Evolutionary conservation across 2,797 vertebrate genomes (phyloP).

Genomic region (Eptatretus atami): DNA sequence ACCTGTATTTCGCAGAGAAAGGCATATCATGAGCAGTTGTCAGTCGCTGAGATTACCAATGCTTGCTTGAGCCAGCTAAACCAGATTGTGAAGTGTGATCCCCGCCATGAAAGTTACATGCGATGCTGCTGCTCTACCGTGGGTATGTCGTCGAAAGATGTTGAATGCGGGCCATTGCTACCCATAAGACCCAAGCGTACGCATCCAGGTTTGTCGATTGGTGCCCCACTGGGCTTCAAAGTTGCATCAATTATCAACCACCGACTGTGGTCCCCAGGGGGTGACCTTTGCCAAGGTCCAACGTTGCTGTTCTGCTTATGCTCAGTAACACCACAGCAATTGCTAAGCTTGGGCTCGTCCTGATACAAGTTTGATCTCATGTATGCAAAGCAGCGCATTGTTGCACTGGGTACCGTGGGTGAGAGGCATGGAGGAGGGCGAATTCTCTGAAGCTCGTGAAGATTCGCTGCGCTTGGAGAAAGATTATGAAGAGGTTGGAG

Average conservation of each 20-base stretch:
- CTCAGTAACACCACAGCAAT: slow-evolving; percentile 45
- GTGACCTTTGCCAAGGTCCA: slow-evolving; percentile 7
- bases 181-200: too few relatives aligned
- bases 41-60: too few relatives aligned
- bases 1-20: too few relatives aligned
- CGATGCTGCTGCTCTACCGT: too few relatives aligned
- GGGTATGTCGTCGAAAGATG: too few relatives aligned
- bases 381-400: slow-evolving; percentile 52
- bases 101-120: too few relatives aligned
- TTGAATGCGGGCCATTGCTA: too few relatives aligned
- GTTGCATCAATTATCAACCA: slow-evolving; percentile 8
- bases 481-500: slow-evolving; percentile 44
- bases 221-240: background rate
- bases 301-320: slow-evolving; percentile 7
- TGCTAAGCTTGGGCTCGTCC: slow-evolving; percentile 39
- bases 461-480: slow-evolving; percentile 48
- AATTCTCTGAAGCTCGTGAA: slow-evolving; percentile 45
- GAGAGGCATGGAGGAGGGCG: slow-evolving; percentile 61
- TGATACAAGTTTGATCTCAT: slow-evolving; percentile 60
- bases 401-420: slow-evolving; percentile 55
- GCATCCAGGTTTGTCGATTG: too few relatives aligned
- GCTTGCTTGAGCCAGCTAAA: too few relatives aligned
- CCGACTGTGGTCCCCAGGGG: slow-evolving; percentile 8
- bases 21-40: too few relatives aligned
- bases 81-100: too few relatives aligned